phyloP scores from a whole-genome alignment of 2,797 vertebrate species.

The Phoebastria nigripes region DNA sequence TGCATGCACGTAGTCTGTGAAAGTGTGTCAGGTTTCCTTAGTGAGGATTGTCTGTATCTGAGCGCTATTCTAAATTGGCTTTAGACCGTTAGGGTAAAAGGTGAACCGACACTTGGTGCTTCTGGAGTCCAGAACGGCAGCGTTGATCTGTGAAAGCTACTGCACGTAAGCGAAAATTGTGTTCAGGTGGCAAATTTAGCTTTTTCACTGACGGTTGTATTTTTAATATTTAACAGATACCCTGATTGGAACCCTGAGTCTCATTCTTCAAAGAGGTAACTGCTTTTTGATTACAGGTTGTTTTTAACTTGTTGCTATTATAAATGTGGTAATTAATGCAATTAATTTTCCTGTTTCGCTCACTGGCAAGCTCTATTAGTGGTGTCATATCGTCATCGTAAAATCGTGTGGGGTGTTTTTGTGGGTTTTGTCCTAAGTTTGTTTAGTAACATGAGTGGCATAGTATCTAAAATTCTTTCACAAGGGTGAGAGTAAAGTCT shows the following conservation, averaged over 20 bases:
- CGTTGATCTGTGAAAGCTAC: accelerated
- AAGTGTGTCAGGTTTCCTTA: neutral
- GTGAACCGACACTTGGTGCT: neutral
- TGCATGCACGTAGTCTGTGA: neutral
- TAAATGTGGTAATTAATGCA: accelerated
- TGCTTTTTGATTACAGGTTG: neutral
- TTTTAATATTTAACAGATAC: constrained; percentile 73
- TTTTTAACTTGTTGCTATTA: neutral
- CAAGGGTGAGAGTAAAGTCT: no score
- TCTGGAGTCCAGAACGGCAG: accelerated
- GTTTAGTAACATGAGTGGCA: accelerated
- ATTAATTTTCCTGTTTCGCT: neutral
- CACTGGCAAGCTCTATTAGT: accelerated
- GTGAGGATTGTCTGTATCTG: accelerated
- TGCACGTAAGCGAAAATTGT: neutral
- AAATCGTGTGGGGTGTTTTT: accelerated
- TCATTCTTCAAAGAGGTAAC: constrained; percentile 78
- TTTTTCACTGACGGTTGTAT: neutral
- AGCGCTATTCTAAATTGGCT: accelerated
- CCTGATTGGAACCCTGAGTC: constrained; percentile 88
- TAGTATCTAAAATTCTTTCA: no score
- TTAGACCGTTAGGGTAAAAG: neutral
- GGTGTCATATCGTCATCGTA: accelerated
- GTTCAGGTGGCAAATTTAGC: accelerated
- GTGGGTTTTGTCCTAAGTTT: neutral